A percentile compares a stretch with the other conserved stretches of the same genome.
Evolutionary conservation across 2,113 vertebrate genomes (phyloP).

Genomic region (Rattus rattus): DNA sequence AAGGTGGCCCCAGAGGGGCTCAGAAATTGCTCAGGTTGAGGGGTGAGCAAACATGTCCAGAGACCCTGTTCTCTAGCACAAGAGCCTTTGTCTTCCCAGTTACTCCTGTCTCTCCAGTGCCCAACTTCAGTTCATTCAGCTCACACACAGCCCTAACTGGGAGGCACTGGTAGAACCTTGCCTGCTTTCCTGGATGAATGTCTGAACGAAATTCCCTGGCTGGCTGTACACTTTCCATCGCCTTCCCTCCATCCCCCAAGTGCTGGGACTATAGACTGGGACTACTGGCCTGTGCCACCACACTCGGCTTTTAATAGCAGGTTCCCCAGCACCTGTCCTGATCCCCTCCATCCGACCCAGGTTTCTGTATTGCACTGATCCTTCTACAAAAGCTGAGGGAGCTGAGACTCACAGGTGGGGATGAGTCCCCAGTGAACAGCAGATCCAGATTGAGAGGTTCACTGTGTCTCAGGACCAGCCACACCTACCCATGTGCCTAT

Average conservation of each 20-base stretch:
- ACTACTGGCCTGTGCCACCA: too few relatives aligned
- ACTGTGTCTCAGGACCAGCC: rapidly evolving
- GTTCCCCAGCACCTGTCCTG: background rate
- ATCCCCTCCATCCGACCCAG: background rate
- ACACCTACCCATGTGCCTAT: rapidly evolving
- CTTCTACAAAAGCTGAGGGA: background rate
- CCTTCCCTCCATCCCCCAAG: background rate
- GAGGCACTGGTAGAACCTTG: background rate
- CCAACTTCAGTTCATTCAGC: rapidly evolving
- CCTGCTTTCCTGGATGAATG: background rate
- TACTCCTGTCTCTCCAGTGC: background rate
- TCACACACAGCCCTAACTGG: background rate
- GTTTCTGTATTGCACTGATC: background rate
- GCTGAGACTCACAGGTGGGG: background rate
- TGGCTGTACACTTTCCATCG: background rate
- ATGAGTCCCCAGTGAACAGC: background rate
- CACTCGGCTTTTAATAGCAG: background rate
- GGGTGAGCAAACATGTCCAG: background rate
- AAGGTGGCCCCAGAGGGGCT: background rate
- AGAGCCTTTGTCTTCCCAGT: background rate
- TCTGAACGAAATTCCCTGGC: background rate
- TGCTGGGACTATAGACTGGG: too few relatives aligned
- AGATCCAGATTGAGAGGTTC: background rate
- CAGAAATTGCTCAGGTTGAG: background rate
- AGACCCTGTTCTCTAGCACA: too few relatives aligned